phyloP scores from a whole-genome alignment of 2,888 invertebrate species.

The Tipula confusa region DNA sequence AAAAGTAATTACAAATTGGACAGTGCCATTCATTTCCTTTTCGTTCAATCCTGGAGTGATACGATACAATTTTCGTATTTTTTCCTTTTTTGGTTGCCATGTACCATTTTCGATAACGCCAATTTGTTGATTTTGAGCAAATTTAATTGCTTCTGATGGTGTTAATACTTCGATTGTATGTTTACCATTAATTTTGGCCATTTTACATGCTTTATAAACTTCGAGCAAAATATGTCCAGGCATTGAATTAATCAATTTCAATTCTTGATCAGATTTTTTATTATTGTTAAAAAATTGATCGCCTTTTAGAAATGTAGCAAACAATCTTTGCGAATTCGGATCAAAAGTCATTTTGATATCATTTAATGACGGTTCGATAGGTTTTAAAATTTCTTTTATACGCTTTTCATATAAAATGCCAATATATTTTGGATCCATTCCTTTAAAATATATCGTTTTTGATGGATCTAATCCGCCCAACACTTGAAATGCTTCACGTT shows the following conservation, averaged over 20 bases:
- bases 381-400: conserved; percentile 57
- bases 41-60: conserved; percentile 55
- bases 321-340: conserved; percentile 57
- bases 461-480: conserved; percentile 72
- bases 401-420: conserved; percentile 63
- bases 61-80: conserved; percentile 50
- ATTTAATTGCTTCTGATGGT: conserved; percentile 50
- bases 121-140: conserved; percentile 47
- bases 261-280: neutral
- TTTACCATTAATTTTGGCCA: conserved; percentile 53
- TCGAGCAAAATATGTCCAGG: conserved; percentile 61
- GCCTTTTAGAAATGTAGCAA: conserved; percentile 58
- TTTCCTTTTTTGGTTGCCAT: neutral
- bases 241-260: conserved; percentile 39
- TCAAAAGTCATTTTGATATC: conserved; percentile 49
- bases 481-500: conserved; percentile 60
- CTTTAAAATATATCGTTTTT: conserved; percentile 64
- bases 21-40: conserved; percentile 50
- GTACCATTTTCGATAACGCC: conserved; percentile 42
- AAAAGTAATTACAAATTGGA: conserved; percentile 54
- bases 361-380: conserved; percentile 49
- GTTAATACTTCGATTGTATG: conserved; percentile 44
- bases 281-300: neutral
- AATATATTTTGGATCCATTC: conserved; percentile 61
- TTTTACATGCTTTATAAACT: conserved; percentile 71